Base-by-base conservation (phyloP, 2,113 vertebrate genomes). In the Trichechus manatus region DNA sequence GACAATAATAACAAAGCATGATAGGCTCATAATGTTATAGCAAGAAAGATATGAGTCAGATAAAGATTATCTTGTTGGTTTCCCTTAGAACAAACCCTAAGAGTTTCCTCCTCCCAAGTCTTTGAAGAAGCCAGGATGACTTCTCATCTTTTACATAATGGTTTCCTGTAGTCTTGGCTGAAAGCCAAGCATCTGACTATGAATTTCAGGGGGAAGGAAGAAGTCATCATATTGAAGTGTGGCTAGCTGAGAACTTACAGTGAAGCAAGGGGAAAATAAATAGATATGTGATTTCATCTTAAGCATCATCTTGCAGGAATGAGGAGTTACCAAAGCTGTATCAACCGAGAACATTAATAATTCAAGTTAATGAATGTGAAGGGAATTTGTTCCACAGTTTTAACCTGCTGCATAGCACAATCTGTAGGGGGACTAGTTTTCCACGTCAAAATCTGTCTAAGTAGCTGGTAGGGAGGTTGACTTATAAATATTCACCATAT, bases 71-170 rank as follows among this genome's bases (percentile, higher is more conserved):
- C 91, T 87, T 42, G 66, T 44, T 87, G 14, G 59, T 75, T 75
- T 94, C n/a, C 14, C 27, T 50, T 87, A 42, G 25, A 89, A 56
- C 14, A 50, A 79, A 59, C 20, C 20, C 15, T 33, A 63, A 50
- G 36, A 42, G 39, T 47, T 31, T 53, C 75, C 74, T 79, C 70
- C 42, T 86, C 53, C 42, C 29, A 33, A 81, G 44, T 9, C 36
- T 87, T 68, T 53, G 44, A 87, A 92, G 74, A 89, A 90, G 36
- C 25, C 33, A 77, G 92, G 92, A 42, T 25, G 36, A 78, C 47
- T 72, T 82, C 64, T 90, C 63, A 17, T 81, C 6, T 31, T 19
- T 72, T 36, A 36, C 33, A 63, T 50, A 68, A 75, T 29, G n/a
- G 13, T 74, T 72, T 82, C 75, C 25, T 5, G 4, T 19, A 53